These are phyloP conservation scores for Jacana jacana DNA, from an alignment of 2,113 vertebrate genomes.

Conservation along the genomic window DNA sequence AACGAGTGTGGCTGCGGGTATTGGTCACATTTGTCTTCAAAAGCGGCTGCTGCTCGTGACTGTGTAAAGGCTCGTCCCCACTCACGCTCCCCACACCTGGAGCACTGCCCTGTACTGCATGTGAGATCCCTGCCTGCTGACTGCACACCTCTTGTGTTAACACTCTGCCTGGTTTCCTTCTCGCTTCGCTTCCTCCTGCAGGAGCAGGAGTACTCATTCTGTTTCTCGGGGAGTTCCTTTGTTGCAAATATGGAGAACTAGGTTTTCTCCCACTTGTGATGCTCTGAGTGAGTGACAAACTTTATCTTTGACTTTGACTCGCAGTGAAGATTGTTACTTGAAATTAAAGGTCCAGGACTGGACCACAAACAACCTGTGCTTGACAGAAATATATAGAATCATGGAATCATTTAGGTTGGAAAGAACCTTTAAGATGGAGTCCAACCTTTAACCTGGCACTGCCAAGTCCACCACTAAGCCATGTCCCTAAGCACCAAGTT, in stretches of 20 bases:
- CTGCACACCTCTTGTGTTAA: neutral
- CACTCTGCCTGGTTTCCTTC: neutral
- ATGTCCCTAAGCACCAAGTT: neutral
- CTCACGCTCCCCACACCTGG: fast-evolving
- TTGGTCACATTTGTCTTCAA: neutral
- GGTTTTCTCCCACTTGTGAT: neutral
- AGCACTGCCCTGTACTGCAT: fast-evolving
- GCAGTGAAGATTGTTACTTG: too few species aligned
- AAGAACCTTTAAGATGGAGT: neutral
- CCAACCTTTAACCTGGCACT: neutral
- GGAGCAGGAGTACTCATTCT: neutral
- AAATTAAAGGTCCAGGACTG: neutral
- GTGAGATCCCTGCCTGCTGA: neutral
- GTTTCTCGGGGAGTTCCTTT: neutral
- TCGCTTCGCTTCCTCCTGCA: neutral
- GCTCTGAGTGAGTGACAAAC: neutral
- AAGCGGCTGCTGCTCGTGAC: neutral
- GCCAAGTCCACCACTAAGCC: neutral
- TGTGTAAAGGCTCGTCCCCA: neutral
- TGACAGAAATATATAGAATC: neutral
- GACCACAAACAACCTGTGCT: neutral
- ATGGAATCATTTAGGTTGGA: neutral
- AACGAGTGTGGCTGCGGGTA: fast-evolving
- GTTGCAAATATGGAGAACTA: neutral
- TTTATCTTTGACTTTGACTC: neutral